Conservation (phyloP, 2,888 invertebrate genomes). For the Cryptus armator region DNA sequence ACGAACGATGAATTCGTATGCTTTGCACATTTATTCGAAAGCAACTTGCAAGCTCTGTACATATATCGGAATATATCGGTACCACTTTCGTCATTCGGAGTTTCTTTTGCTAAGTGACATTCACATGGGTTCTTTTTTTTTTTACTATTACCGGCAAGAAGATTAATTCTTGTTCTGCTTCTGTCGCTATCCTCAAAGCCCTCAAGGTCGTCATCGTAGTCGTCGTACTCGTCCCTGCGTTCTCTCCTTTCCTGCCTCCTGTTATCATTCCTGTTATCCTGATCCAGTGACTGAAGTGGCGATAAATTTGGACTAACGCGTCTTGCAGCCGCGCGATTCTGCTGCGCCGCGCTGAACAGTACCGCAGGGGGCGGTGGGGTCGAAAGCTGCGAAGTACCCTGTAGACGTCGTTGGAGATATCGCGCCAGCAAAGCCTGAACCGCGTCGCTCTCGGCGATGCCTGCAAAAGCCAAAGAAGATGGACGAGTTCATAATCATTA, state of each 20-base stretch:
- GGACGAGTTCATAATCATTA: constrained; percentile 72
- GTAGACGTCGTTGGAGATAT: constrained; percentile 80
- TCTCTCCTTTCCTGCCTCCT: constrained; percentile 72
- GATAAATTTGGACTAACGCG: constrained; percentile 58
- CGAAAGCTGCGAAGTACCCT: constrained; percentile 76
- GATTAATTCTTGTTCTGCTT: constrained; percentile 80
- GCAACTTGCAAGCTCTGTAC: too few species aligned
- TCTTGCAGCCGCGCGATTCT: constrained; percentile 73
- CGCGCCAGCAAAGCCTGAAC: constrained; percentile 79
- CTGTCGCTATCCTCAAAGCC: constrained; percentile 80
- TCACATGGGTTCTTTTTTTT: background rate
- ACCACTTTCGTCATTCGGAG: too few species aligned
- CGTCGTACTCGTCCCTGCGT: constrained; percentile 77
- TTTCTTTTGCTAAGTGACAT: too few species aligned
- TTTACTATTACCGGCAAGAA: constrained; percentile 74
- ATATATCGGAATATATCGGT: too few species aligned
- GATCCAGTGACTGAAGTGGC: constrained; percentile 57
- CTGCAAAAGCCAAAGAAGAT: constrained; percentile 73
- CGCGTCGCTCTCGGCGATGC: constrained; percentile 78
- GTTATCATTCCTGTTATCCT: constrained; percentile 59
- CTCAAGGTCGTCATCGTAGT: constrained; percentile 80
- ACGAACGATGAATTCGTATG: too few species aligned
- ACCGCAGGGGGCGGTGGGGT: constrained; percentile 80
- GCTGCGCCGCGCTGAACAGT: constrained; percentile 74
- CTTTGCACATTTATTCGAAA: too few species aligned